phyloP scores from a whole-genome alignment of 2,888 invertebrate species.

The Archips crataeganus region DNA sequence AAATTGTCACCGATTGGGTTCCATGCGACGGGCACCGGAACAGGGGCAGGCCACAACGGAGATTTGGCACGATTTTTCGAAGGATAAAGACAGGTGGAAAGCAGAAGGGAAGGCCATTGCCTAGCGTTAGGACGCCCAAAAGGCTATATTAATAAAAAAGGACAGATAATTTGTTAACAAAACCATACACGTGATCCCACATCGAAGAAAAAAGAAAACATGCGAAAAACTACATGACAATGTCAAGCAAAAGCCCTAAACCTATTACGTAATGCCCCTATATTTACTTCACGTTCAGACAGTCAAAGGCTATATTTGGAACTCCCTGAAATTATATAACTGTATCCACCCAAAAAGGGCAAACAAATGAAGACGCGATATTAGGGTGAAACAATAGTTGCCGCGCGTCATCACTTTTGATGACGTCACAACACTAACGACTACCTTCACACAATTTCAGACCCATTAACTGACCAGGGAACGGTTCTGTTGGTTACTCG shows the following conservation, averaged over 20 bases:
- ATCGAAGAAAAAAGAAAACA: background rate
- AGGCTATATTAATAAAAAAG: too few species aligned
- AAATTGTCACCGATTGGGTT: too few species aligned
- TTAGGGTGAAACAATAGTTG: slow-evolving; percentile 6
- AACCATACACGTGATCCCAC: too few species aligned
- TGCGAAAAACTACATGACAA: background rate
- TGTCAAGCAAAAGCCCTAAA: background rate
- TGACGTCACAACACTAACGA: slow-evolving; percentile 15
- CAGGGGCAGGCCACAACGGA: too few species aligned
- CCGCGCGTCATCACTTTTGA: slow-evolving; percentile 7
- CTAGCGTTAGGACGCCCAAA: too few species aligned
- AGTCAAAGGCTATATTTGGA: slow-evolving; percentile 1
- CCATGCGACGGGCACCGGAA: too few species aligned
- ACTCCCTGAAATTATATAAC: background rate
- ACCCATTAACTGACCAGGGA: slow-evolving; percentile 12
- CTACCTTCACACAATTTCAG: slow-evolving; percentile 7
- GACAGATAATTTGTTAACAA: too few species aligned
- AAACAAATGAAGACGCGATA: slow-evolving; percentile 4
- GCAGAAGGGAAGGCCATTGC: too few species aligned
- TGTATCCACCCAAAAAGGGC: slow-evolving; percentile 1
- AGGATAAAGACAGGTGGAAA: too few species aligned
- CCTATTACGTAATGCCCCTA: background rate
- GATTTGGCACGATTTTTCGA: too few species aligned
- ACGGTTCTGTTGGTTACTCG: slow-evolving; percentile 18
- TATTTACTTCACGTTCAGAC: background rate